Percentiles rank a stretch among this genome's conserved stretches.
Evolutionary conservation across 1,140 invertebrate genomes (phyloP).

Genomic region (Microplitis mediator): DNA sequence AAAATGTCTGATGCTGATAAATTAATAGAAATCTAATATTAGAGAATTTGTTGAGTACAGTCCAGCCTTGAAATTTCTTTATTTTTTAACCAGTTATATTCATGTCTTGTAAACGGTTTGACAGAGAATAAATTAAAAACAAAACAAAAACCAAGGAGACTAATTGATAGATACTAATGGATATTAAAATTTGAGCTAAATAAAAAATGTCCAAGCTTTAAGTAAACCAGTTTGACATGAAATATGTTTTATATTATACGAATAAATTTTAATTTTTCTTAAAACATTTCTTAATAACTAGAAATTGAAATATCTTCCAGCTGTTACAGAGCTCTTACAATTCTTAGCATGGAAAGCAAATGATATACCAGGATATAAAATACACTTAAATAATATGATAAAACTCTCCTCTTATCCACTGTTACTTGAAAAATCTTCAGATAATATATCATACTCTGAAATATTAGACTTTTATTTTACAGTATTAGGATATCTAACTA

Average conservation of each 20-base stretch:
- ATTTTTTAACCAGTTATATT: too few relatives aligned
- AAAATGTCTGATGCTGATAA: too few relatives aligned
- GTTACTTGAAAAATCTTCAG: slow-evolving; percentile 38
- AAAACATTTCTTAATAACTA: slow-evolving; percentile 33
- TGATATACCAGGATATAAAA: slow-evolving; percentile 32
- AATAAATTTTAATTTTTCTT: slow-evolving; percentile 24
- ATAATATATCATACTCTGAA: slow-evolving; percentile 24
- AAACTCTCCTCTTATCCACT: slow-evolving; percentile 36
- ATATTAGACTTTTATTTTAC: slow-evolving; percentile 45
- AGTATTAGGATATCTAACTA: slow-evolving; percentile 40
- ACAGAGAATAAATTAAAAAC: too few relatives aligned
- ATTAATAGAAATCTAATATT: too few relatives aligned
- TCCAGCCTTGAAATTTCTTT: too few relatives aligned
- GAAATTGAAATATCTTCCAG: slow-evolving; percentile 42
- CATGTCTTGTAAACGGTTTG: too few relatives aligned
- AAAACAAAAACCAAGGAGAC: too few relatives aligned
- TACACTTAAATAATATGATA: slow-evolving; percentile 39
- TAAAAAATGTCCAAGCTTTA: too few relatives aligned
- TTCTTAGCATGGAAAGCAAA: slow-evolving; percentile 37
- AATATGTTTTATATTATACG: not conserved
- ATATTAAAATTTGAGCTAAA: too few relatives aligned
- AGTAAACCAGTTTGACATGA: too few relatives aligned
- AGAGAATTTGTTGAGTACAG: too few relatives aligned
- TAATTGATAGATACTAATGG: too few relatives aligned
- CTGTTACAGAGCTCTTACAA: slow-evolving; percentile 41